Evolutionary conservation across 2,797 vertebrate genomes (phyloP).

Genomic region (Cossypha dichroa): DNA sequence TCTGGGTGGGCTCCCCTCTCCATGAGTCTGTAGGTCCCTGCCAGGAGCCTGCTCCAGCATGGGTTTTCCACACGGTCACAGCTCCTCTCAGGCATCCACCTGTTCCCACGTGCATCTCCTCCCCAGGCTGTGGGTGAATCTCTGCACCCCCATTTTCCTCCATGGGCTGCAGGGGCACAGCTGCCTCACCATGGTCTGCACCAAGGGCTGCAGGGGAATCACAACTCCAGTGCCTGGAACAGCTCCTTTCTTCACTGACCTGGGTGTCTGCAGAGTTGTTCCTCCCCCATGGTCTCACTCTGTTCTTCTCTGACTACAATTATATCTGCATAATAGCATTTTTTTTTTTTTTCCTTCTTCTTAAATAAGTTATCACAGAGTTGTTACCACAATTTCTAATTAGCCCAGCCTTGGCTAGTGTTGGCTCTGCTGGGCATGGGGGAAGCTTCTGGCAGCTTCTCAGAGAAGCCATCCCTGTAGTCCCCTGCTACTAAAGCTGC

Average conservation of each 20-base stretch:
- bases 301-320: too few species aligned
- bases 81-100: neutral
- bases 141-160: rapidly evolving
- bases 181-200: too few species aligned
- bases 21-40: neutral
- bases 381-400: neutral
- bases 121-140: neutral
- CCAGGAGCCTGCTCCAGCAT: neutral
- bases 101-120: rapidly evolving
- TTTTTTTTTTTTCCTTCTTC: neutral
- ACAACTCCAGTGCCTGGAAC: neutral
- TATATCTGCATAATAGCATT: neutral
- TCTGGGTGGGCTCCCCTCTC: neutral
- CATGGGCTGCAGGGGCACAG: neutral
- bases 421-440: neutral
- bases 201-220: rapidly evolving
- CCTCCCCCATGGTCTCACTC: neutral
- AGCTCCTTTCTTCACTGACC: neutral
- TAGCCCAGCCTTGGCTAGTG: too few species aligned
- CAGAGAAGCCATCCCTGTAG: neutral
- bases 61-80: neutral
- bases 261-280: neutral
- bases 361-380: neutral
- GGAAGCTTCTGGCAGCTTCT: neutral
- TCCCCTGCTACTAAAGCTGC: neutral